A percentile compares a stretch with the other conserved stretches of the same genome.
Evolutionary conservation across 2,888 invertebrate species (phyloP).

Genomic region (Pantelozetes paolii): DNA sequence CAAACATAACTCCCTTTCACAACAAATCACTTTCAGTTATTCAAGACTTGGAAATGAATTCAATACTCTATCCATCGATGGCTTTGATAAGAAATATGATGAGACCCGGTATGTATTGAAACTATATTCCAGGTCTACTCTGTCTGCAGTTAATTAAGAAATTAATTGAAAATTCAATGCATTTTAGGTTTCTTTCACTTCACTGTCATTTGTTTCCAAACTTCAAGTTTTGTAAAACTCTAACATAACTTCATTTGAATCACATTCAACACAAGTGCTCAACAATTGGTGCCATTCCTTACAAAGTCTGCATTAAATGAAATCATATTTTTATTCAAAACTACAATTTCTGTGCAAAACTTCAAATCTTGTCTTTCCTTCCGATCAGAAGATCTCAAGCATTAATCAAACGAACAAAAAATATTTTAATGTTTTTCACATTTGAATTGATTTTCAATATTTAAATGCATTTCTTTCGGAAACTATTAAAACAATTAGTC

Average conservation of each 20-base stretch:
- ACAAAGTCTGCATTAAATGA: neutral
- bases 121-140: no score
- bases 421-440: neutral
- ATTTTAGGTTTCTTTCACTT: conserved; percentile 72
- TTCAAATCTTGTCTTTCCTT: conserved; percentile 28
- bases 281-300: neutral
- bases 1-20: conserved; percentile 69
- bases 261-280: neutral
- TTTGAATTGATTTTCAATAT: no score
- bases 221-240: conserved; percentile 70
- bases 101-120: conserved; percentile 67
- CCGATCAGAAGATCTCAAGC: conserved; percentile 9
- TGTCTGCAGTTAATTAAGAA: no score
- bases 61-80: conserved; percentile 60
- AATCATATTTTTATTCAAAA: neutral
- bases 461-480: no score
- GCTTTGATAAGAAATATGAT: conserved; percentile 69
- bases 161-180: neutral
- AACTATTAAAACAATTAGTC: no score
- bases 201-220: conserved; percentile 84
- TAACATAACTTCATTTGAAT: conserved; percentile 24
- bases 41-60: neutral
- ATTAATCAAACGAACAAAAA: neutral
- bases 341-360: neutral
- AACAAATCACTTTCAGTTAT: conserved; percentile 62